A percentile compares a stretch with the other conserved stretches of the same genome.
These are phyloP conservation scores for Cataglyphis albicans DNA, from an alignment of 2,888 invertebrate species.

Conservation along the genomic window DNA sequence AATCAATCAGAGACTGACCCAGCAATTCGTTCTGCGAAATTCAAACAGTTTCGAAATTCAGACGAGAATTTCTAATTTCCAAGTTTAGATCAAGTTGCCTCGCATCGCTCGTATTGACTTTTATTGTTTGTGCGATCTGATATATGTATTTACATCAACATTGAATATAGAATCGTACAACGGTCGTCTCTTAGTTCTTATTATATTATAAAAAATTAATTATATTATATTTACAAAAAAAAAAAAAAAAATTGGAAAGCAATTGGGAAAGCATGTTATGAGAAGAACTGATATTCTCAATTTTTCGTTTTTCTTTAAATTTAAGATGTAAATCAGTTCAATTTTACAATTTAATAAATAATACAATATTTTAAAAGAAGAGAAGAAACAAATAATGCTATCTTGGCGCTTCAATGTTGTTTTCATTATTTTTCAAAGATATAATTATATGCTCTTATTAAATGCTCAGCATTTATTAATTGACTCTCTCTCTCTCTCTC, in stretches of 20 bases:
- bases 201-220: neutral
- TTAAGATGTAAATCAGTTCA: neutral
- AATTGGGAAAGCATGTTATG: neutral
- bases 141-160: neutral
- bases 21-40: conserved; percentile 92
- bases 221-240: neutral
- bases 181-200: neutral
- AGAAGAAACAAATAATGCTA: neutral
- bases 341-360: neutral
- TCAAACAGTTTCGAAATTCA: conserved; percentile 13
- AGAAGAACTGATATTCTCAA: neutral
- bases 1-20: conserved; percentile 93
- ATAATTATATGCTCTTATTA: neutral
- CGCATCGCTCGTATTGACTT: neutral
- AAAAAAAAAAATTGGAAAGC: too few relatives aligned
- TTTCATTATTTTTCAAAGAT: neutral
- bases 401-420: neutral
- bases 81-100: neutral
- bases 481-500: neutral
- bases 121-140: neutral
- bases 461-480: neutral
- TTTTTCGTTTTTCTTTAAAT: neutral
- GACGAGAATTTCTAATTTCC: neutral
- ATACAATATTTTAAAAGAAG: neutral
- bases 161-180: neutral